Evolutionary conservation across 2,113 vertebrate genomes (phyloP), one percentile per base, ranked within the genome.

Genomic region (Rhynchopsitta pachyrhyncha): DNA sequence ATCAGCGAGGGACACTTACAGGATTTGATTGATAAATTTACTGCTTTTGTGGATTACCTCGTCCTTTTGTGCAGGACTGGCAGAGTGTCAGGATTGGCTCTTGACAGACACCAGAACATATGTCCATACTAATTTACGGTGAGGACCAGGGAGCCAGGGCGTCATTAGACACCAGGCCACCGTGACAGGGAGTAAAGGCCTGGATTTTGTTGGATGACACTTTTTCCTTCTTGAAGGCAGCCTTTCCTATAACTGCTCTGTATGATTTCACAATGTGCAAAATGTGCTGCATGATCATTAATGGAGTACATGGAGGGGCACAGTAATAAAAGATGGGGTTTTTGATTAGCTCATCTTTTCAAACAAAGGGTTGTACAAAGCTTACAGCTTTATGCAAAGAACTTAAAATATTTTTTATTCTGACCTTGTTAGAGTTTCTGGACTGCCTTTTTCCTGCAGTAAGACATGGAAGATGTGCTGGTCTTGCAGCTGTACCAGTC

Each of bases 11-110:
- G 96, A 97, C 74, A 66, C 86, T 97, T 97, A 92, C 5, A 69
- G 94, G 92, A 94, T 97, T 96, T 95, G 93, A 96, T 84, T 96
- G 97, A 97, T 96, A 97, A 97, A 96, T 97, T 96, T 95, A 94
- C 92, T 95, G 89, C 92, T 96, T 71, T 82, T 92, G 69, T 91
- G 93, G 96, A 96, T 96, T 97, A 96, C 90, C 97, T 97, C 27
- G 89, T 97, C 82, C 93, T 93, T 96, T 96, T 95, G 81, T 93
- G 92, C 86, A 71, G 76, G 94, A 77, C 93, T 95, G 97, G 95
- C 95, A 95, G 80, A 93, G 76, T 96, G 95, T 98, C 96, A 97
- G 94, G 91, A 78, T 16, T 88, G 94, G 71, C 33, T 63, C 88
- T 93, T 97, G 95, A 97, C 78, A 97, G 95, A 96, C 95, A 93